phyloP scores from a whole-genome alignment of 2,113 vertebrate genomes.

The Trichechus manatus region DNA sequence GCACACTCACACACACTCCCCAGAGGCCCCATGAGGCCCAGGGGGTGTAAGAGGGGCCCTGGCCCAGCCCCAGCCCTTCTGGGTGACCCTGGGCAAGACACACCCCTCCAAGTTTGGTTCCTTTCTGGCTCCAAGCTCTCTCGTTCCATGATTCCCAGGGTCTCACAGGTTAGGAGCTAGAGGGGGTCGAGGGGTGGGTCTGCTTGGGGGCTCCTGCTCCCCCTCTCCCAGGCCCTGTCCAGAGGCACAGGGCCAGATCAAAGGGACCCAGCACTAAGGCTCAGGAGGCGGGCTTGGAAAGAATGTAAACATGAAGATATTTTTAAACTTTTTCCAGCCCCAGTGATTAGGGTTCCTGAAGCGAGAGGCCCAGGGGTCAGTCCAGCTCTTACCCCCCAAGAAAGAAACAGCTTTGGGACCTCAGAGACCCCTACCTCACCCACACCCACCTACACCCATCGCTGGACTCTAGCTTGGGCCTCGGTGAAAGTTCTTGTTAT shows the following conservation, averaged over 20 bases:
- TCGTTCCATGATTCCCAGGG: neutral
- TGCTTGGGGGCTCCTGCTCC: conserved; percentile 64
- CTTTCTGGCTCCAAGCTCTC: neutral
- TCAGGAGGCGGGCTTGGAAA: conserved; percentile 73
- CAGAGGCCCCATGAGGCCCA: neutral
- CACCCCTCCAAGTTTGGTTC: neutral
- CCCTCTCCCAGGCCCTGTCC: conserved; percentile 77
- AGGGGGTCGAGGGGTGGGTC: neutral
- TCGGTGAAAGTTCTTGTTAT: neutral
- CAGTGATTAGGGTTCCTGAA: conserved; percentile 75
- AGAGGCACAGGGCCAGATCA: conserved; percentile 81
- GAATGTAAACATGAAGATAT: conserved; percentile 88
- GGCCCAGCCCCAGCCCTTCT: neutral
- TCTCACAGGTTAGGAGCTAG: neutral
- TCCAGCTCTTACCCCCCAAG: conserved; percentile 16
- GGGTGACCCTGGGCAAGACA: neutral
- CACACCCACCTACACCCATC: neutral
- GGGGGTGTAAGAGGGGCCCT: neutral
- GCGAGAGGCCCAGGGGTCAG: conserved; percentile 69
- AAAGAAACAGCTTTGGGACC: neutral
- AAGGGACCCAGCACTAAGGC: conserved; percentile 81
- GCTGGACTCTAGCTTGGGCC: neutral
- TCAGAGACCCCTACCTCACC: neutral
- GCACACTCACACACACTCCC: neutral
- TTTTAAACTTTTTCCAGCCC: conserved; percentile 89